Evolutionary conservation across 2,888 invertebrate species (phyloP).

Genomic region (Leucozona laternaria): DNA sequence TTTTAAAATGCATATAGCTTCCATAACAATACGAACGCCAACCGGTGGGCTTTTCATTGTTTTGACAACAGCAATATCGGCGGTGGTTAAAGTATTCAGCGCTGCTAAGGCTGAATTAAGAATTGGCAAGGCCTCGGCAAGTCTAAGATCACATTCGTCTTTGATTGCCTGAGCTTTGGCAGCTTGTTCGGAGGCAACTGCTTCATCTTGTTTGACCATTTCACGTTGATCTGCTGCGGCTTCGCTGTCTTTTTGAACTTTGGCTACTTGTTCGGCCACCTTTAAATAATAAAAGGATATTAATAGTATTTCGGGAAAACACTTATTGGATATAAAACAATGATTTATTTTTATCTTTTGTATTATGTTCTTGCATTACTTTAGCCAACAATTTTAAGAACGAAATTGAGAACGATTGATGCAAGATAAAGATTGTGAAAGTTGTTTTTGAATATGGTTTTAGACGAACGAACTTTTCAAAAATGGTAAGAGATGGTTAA

Average conservation of each 20-base stretch:
- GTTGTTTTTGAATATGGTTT: too few relatives aligned
- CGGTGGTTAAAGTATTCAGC: constrained; percentile 93
- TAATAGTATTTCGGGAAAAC: not conserved
- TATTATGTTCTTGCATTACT: too few relatives aligned
- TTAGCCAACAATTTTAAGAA: too few relatives aligned
- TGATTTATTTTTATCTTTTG: too few relatives aligned
- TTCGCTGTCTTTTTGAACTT: constrained; percentile 94
- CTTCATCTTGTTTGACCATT: constrained; percentile 91
- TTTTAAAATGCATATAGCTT: constrained; percentile 96
- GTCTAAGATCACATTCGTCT: constrained; percentile 95
- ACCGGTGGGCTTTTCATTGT: constrained; percentile 98
- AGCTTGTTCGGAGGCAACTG: constrained; percentile 91
- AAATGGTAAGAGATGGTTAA: too few relatives aligned
- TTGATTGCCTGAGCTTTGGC: constrained; percentile 92
- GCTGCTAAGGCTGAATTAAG: constrained; percentile 94
- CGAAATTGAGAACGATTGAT: too few relatives aligned
- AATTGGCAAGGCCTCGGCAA: constrained; percentile 96
- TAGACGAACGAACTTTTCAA: too few relatives aligned
- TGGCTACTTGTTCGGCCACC: constrained; percentile 90
- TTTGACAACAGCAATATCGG: constrained; percentile 95
- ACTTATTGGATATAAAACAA: too few relatives aligned
- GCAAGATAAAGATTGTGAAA: too few relatives aligned
- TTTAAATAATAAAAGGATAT: constrained; percentile 29
- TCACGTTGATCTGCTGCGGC: constrained; percentile 88
- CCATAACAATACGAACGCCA: constrained; percentile 96